Evolutionary conservation across 2,797 vertebrate species (phyloP).

Genomic region (Xiphophorus birchmanni): DNA sequence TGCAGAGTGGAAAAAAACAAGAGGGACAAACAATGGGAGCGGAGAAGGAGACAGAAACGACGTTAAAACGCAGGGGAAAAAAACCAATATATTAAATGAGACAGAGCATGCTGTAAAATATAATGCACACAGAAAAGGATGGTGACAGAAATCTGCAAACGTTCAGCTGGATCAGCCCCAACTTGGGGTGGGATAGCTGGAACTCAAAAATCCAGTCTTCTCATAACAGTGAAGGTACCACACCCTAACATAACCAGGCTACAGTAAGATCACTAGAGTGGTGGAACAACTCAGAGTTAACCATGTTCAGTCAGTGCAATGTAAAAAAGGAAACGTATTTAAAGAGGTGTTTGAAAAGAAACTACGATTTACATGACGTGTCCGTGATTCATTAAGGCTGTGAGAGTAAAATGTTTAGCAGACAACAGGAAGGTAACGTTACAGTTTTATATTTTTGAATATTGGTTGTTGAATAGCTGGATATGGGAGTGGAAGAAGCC

Average conservation of each 20-base stretch:
- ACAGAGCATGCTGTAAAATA: constrained; percentile 21
- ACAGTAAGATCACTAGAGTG: background rate
- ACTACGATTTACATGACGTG: background rate
- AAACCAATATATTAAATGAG: constrained; percentile 25
- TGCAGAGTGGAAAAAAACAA: constrained; percentile 72
- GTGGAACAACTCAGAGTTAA: background rate
- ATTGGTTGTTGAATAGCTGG: background rate
- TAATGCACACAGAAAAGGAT: constrained; percentile 2
- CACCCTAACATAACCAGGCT: background rate
- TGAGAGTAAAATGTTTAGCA: background rate
- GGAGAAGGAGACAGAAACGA: constrained; percentile 39
- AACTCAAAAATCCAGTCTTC: background rate
- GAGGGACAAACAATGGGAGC: constrained; percentile 43
- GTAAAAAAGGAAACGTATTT: background rate
- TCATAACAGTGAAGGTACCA: background rate
- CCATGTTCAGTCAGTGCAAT: background rate
- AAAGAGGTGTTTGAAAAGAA: background rate
- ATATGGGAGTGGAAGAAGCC: background rate
- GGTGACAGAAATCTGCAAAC: background rate
- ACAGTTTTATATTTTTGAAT: background rate
- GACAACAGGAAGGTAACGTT: background rate
- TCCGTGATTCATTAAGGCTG: background rate
- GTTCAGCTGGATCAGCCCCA: background rate
- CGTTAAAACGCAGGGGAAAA: constrained; percentile 38
- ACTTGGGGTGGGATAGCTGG: background rate